A percentile compares a stretch with the other conserved stretches of the same genome.
Evolutionary conservation across 1,140 invertebrate species (phyloP).

Genomic region (Procambarus virginalis): DNA sequence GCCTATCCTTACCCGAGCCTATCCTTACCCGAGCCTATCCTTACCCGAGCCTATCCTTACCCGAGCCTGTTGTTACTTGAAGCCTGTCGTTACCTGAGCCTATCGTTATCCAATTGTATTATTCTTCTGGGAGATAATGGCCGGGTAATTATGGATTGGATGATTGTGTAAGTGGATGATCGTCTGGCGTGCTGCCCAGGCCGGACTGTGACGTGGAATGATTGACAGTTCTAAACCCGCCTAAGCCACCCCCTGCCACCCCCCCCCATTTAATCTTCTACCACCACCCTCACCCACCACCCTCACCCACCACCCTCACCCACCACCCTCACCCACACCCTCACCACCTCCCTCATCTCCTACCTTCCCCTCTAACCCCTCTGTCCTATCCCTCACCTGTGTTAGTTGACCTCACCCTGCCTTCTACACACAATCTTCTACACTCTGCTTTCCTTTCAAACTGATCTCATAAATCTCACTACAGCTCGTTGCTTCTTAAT

Average conservation of each 20-base stretch:
- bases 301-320: too few species aligned
- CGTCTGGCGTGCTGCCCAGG: constrained; percentile 18
- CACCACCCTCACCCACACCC: too few species aligned
- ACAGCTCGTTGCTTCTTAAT: too few species aligned
- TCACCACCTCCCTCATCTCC: neutral
- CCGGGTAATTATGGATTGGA: constrained; percentile 31
- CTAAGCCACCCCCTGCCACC: neutral
- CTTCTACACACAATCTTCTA: too few species aligned
- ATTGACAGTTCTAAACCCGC: constrained; percentile 24
- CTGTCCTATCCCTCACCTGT: neutral
- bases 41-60: too few species aligned
- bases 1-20: too few species aligned
- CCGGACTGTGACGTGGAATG: constrained; percentile 35
- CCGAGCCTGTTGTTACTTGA: too few species aligned
- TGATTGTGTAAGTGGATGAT: constrained; percentile 44
- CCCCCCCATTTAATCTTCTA: too few species aligned
- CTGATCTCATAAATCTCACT: too few species aligned
- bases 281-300: too few species aligned
- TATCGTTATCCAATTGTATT: constrained; percentile 27
- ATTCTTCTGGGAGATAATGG: constrained; percentile 27
- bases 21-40: too few species aligned
- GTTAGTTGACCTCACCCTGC: neutral
- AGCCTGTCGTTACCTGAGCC: neutral
- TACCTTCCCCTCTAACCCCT: neutral
- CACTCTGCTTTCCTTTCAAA: too few species aligned